Base-by-base conservation (phyloP, 2,797 vertebrate species). In the Sternarchorhynchus goeldii region DNA sequence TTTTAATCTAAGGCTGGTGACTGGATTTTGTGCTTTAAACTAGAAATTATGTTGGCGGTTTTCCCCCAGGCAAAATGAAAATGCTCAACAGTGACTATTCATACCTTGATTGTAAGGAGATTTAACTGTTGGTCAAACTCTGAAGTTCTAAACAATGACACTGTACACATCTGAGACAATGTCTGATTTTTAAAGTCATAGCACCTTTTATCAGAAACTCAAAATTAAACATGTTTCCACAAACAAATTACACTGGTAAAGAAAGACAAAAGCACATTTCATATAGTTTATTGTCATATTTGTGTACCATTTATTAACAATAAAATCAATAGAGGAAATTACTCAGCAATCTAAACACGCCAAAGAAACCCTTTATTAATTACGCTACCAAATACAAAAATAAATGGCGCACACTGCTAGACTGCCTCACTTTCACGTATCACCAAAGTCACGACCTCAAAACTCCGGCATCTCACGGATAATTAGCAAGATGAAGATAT, bases 201-300 rank as follows among this genome's bases (percentile, higher is more conserved):
- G 34, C 59, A 74, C 10, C 50, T 58, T 29, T 56, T 55, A 57
- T 21, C 60, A 64, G 18, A 60, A 79, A 79, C 20, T 14, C 72
- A 82, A 82, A 60, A 71, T 16, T 57, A 75, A 62, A 76, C 64
- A 6, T 65, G n/a, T 79, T 82, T 68, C 74, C 81, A 82, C 73
- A 84, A 84, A 74, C 82, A 87, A 87, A 91, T 95, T 94, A 96
- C 96, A 96, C 93, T 93, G 93, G 95, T 94, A 97, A 99, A 97
- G 94, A 95, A 95, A 98, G 96, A 97, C 97, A 97, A 97, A 96
- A 97, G 95, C 96, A 97, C 94, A 98, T 95, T 98, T 99, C 91
- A 99, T 94, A 97, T 94, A 93, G 96, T 99, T 99, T 99, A 99
- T 99, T 99, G 95, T 95, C 94, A 96, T 91, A 95, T 91, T 92